These are phyloP conservation scores for Argynnis bischoffii DNA, from an alignment of 2,888 invertebrate genomes.

Conservation along the genomic window DNA sequence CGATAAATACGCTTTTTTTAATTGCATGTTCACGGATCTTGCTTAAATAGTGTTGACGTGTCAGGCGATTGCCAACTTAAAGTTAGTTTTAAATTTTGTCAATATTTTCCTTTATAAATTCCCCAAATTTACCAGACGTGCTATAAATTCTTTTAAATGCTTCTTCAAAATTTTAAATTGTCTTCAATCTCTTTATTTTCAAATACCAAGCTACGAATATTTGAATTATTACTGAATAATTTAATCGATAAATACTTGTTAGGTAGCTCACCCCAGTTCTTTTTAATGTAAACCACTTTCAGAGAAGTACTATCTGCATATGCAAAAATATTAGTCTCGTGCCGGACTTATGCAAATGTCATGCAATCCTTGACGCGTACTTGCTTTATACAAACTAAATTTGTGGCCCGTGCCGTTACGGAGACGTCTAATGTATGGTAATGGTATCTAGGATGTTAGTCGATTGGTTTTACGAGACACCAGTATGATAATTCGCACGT, in stretches of 20 bases:
- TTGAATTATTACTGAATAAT: constrained; percentile 8
- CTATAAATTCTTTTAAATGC: constrained; percentile 31
- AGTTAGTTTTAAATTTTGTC: constrained; percentile 41
- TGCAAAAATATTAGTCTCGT: constrained; percentile 66
- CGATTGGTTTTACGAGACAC: constrained; percentile 56
- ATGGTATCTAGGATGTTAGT: constrained; percentile 63
- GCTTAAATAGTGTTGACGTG: constrained; percentile 56
- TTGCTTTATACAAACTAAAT: constrained; percentile 59
- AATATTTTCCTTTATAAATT: constrained; percentile 40
- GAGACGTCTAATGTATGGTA: constrained; percentile 61
- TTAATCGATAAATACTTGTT: not conserved
- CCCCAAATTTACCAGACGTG: constrained; percentile 36
- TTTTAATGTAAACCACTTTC: constrained; percentile 28
- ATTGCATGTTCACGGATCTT: constrained; percentile 53
- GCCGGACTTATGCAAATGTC: constrained; percentile 78
- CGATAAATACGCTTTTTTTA: constrained; percentile 57
- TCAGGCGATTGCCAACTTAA: constrained; percentile 50
- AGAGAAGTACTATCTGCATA: constrained; percentile 35
- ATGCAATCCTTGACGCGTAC: constrained; percentile 62
- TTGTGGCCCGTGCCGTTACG: constrained; percentile 60
- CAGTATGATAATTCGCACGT: constrained; percentile 76
- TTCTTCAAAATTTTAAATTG: not conserved
- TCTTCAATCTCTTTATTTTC: constrained; percentile 11
- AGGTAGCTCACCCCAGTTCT: constrained; percentile 3
- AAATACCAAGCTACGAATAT: not conserved